Conservation (phyloP, 2,113 vertebrate genomes). For the Cryptomyrus ogoouensis region DNA sequence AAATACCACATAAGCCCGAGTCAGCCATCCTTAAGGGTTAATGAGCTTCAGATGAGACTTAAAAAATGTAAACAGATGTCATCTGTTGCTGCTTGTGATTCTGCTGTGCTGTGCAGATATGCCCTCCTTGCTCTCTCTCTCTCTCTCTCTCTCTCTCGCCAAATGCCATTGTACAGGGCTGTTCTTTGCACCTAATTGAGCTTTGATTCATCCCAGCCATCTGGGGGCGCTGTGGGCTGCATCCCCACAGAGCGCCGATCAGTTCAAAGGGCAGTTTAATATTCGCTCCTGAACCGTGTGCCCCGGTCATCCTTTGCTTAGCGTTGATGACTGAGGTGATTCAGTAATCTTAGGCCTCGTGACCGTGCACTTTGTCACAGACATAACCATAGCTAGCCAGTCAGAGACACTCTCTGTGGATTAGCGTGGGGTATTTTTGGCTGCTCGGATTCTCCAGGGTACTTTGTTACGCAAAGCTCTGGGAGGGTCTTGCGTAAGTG, state of each 20-base stretch:
- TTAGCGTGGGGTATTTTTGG: neutral
- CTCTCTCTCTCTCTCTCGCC: neutral
- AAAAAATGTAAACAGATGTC: neutral
- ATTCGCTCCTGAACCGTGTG: neutral
- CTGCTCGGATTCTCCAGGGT: neutral
- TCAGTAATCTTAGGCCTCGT: neutral
- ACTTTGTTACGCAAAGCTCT: neutral
- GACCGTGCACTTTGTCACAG: neutral
- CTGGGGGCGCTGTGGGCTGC: neutral
- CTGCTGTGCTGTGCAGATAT: neutral
- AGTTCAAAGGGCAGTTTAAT: neutral
- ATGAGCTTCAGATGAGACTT: neutral
- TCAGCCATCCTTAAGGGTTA: neutral
- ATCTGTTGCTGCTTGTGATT: neutral
- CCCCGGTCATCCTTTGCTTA: neutral
- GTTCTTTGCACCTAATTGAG: neutral
- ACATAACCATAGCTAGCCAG: neutral
- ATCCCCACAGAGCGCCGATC: neutral
- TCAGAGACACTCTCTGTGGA: neutral
- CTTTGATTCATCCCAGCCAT: neutral
- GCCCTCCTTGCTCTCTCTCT: neutral
- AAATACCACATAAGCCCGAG: neutral
- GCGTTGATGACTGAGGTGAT: neutral
- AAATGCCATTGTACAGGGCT: neutral
- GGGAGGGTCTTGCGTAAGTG: neutral